phyloP scores from a whole-genome alignment of 2,888 invertebrate species.

The Protodeltote pygarga region DNA sequence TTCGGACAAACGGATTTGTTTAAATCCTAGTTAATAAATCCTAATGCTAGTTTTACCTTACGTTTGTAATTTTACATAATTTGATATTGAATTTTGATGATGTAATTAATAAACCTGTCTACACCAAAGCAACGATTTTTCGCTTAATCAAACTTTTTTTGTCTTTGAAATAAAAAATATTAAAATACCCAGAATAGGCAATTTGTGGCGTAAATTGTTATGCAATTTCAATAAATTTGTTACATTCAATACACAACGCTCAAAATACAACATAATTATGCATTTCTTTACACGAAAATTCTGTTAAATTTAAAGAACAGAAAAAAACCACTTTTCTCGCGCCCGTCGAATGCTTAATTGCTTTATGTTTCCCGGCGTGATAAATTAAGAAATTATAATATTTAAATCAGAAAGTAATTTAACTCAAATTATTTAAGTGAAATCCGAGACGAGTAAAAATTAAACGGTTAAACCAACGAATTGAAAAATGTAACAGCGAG shows the following conservation, averaged over 20 bases:
- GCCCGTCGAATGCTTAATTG: slow-evolving; percentile 39
- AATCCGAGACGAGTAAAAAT: slow-evolving; percentile 38
- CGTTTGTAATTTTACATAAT: too few relatives aligned
- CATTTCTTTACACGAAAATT: slow-evolving; percentile 1
- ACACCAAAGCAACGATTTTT: too few relatives aligned
- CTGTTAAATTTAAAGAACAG: slow-evolving; percentile 16
- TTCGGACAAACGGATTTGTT: slow-evolving; percentile 26
- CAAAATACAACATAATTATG: slow-evolving; percentile 8
- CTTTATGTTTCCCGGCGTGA: slow-evolving; percentile 40
- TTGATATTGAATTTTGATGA: slow-evolving; percentile 3
- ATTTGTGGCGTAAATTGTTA: neutral
- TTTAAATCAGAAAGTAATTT: slow-evolving; percentile 45
- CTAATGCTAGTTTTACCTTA: neutral
- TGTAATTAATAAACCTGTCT: too few relatives aligned
- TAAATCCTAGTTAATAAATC: neutral
- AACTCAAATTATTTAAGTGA: too few relatives aligned
- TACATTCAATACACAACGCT: neutral
- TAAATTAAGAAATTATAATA: slow-evolving; percentile 48
- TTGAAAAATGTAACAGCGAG: slow-evolving; percentile 34
- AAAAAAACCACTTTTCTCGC: slow-evolving; percentile 24
- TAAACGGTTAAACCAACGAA: slow-evolving; percentile 42
- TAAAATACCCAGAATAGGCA: neutral
- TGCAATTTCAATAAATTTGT: neutral
- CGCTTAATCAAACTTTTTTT: neutral
- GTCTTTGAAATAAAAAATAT: neutral